Percentiles rank a stretch among this genome's conserved stretches.
Evolutionary conservation across 2,888 invertebrate genomes (phyloP).

Genomic region (Diloba caeruleocephala): DNA sequence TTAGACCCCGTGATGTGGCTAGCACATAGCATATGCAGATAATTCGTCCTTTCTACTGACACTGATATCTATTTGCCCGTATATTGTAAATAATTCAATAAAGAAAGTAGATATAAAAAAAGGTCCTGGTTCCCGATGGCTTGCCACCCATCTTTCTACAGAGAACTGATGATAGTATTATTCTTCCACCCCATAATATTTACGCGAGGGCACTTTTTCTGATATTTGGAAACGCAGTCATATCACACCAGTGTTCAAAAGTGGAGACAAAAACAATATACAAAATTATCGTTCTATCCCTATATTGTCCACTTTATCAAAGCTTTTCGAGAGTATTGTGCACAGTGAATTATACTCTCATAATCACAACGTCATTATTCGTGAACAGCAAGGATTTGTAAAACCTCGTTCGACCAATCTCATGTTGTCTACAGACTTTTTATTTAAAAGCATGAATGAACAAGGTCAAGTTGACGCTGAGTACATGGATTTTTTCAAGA

Average conservation of each 20-base stretch:
- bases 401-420: constrained; percentile 6
- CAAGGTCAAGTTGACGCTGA: not conserved
- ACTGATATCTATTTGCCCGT: not conserved
- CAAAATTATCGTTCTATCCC: no score
- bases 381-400: constrained; percentile 4
- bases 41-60: not conserved
- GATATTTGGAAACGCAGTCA: constrained; percentile 6
- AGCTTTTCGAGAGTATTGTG: constrained; percentile 5
- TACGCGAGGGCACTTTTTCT: not conserved
- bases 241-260: constrained; percentile 3
- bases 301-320: not conserved
- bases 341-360: not conserved
- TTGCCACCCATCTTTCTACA: not conserved
- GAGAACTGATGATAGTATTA: not conserved
- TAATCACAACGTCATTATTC: not conserved
- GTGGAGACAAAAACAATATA: not conserved
- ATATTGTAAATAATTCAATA: not conserved
- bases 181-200: not conserved
- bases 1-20: not conserved
- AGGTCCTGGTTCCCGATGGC: not conserved
- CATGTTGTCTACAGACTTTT: not conserved
- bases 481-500: not conserved
- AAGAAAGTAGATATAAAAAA: not conserved
- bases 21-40: not conserved
- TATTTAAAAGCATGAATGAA: constrained; percentile 1